Evolutionary conservation across 2,113 vertebrate species (phyloP), one percentile per base, ranked within the genome.

Genomic region (Recurvirostra avosetta): DNA sequence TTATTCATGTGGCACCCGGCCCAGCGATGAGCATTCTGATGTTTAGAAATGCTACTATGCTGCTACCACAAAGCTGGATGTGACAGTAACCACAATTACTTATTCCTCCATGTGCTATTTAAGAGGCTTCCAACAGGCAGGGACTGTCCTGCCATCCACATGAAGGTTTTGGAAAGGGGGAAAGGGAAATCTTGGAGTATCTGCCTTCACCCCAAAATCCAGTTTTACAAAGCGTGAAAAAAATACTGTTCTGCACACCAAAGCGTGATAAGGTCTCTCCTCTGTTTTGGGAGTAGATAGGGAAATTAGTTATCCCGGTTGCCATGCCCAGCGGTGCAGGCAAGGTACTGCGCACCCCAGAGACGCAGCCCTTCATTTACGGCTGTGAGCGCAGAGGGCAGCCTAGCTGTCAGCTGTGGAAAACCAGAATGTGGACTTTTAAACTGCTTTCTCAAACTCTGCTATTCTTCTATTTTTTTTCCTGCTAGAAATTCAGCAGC

Each of bases 401-500:
- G 49, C 30, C 29, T 11, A 49, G 40, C 27, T 47, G 43, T 41
- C 40, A 65, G 62, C 62, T 30, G 19, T 41, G 56, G 40, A 94
- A 96, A 90, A 79, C 10, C 56, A 79, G 40, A 82, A 86, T 0
- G 1, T 10, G 9, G 3, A 76, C 3, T 5, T 50, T 74, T 71
- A 49, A 91, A 79, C 36, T 15, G 55, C 74, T 41, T 79, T 73
- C 70, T 58, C 47, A 75, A 87, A 61, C 12, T 77, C 45, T 49
- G 29, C 29, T 62, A 5, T 14, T 82, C 27, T 79, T 72, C 16
- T 50, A 4, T 32, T 67, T 49, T 52, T 22, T n/a, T 59, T 71
- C 27, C 62, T 65, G 61, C 72, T 76, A 75, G 70, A 73, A 92
- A 78, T 71, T 47, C 67, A 86, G 74, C 65, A 91, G 62, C 78